Evolutionary conservation across 1,140 invertebrate species (phyloP).

Genomic region (Sarcophaga bullata): DNA sequence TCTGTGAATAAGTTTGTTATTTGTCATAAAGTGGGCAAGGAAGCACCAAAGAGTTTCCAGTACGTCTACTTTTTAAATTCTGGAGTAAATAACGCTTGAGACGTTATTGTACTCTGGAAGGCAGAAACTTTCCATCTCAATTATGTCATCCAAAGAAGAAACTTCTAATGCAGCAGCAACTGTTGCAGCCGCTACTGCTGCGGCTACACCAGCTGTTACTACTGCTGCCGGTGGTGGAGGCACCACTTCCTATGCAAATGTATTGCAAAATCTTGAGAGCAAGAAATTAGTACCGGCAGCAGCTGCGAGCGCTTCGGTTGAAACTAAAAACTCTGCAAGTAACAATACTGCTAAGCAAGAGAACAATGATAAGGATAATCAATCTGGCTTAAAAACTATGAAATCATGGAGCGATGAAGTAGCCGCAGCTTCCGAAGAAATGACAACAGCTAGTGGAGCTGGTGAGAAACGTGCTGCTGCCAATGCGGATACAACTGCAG

Average conservation of each 20-base stretch:
- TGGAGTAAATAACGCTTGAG: slow-evolving; percentile 44
- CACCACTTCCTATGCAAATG: slow-evolving; percentile 59
- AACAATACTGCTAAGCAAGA: not conserved
- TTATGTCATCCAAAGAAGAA: slow-evolving; percentile 63
- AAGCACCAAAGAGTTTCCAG: slow-evolving; percentile 61
- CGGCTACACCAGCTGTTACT: slow-evolving; percentile 37
- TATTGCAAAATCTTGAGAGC: slow-evolving; percentile 60
- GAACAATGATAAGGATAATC: slow-evolving; percentile 58
- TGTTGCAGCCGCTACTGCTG: slow-evolving; percentile 41
- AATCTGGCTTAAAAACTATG: slow-evolving; percentile 59
- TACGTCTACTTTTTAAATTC: slow-evolving; percentile 40
- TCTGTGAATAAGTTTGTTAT: slow-evolving; percentile 24
- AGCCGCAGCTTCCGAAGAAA: slow-evolving; percentile 52
- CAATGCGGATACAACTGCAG: slow-evolving; percentile 59
- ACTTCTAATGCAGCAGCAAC: slow-evolving; percentile 44
- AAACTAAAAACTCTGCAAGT: not conserved
- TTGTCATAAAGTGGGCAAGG: slow-evolving; percentile 49
- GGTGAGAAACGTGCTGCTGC: slow-evolving; percentile 60
- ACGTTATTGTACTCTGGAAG: slow-evolving; percentile 45
- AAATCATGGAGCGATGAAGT: slow-evolving; percentile 64
- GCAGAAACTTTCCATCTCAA: slow-evolving; percentile 38
- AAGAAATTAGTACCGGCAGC: slow-evolving; percentile 51
- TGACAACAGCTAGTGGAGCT: slow-evolving; percentile 28
- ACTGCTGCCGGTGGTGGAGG: slow-evolving; percentile 44
- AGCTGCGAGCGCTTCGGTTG: not conserved